Evolutionary conservation across 2,113 vertebrate species (phyloP).

Genomic region (Siniperca knerii): DNA sequence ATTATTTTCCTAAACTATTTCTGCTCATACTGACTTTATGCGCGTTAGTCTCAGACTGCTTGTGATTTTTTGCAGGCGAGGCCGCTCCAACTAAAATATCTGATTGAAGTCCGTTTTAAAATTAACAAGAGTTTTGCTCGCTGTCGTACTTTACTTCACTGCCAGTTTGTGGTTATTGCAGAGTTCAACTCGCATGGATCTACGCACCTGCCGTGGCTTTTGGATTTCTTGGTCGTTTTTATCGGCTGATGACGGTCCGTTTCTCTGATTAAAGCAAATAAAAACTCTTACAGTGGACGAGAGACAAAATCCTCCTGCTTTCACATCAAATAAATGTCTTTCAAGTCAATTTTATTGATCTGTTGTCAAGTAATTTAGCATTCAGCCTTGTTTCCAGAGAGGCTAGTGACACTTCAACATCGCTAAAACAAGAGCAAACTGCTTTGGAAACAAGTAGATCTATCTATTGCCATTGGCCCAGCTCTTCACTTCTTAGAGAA

Average conservation of each 20-base stretch:
- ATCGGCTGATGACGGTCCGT: too few species aligned
- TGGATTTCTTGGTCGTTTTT: neutral
- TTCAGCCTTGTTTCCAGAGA: neutral
- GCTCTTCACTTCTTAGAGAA: neutral
- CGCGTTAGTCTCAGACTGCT: neutral
- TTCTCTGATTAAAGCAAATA: neutral
- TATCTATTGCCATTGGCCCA: neutral
- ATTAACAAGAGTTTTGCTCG: neutral
- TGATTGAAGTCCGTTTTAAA: neutral
- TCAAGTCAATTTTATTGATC: neutral
- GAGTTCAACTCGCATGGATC: neutral
- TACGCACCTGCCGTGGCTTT: conserved; percentile 7
- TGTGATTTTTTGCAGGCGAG: neutral
- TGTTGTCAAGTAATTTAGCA: neutral
- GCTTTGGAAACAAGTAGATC: neutral
- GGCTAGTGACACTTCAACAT: neutral
- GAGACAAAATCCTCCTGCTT: too few species aligned
- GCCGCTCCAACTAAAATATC: neutral
- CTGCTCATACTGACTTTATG: neutral
- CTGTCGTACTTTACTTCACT: neutral
- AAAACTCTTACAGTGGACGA: neutral
- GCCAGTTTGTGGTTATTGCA: neutral
- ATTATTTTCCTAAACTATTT: neutral
- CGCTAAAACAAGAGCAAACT: neutral
- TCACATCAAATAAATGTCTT: neutral